Conservation (phyloP, 2,113 vertebrate genomes). For the Rhagologus leucostigma region DNA sequence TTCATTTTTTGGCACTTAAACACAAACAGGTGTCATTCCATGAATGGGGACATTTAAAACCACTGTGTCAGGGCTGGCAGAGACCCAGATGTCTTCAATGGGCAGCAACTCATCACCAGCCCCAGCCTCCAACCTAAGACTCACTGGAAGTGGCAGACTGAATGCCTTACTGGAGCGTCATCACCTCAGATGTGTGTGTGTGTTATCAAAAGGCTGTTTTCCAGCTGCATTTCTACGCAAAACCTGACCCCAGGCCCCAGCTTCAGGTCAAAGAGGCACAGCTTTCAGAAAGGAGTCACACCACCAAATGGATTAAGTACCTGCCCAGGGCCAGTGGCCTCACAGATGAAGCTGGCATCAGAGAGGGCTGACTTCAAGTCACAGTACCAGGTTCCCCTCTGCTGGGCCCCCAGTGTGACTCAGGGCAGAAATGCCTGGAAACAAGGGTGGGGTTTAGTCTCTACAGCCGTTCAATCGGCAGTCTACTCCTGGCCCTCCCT, state of each 20-base stretch:
- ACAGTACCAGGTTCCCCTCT: background rate
- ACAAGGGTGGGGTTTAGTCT: background rate
- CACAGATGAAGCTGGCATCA: background rate
- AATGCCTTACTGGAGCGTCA: background rate
- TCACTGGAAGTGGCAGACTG: background rate
- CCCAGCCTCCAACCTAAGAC: background rate
- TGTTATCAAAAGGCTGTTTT: background rate
- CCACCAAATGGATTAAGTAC: background rate
- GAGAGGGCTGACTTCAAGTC: background rate
- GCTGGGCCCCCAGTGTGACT: background rate
- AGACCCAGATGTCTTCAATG: background rate
- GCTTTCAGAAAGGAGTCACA: background rate
- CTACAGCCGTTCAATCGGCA: background rate
- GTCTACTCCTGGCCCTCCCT: background rate
- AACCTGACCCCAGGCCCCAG: background rate
- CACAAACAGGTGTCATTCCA: conserved; percentile 22
- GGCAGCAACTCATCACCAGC: background rate
- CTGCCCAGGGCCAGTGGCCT: background rate
- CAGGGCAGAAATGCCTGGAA: background rate
- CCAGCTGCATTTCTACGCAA: background rate
- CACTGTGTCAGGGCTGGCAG: background rate
- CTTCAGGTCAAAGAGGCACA: background rate
- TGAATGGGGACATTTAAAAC: conserved; percentile 43
- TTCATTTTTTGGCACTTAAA: conserved; percentile 17
- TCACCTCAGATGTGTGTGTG: background rate